A percentile compares a stretch with the other conserved stretches of the same genome.
These are phyloP conservation scores for Nasua narica DNA, from an alignment of 2,797 vertebrate species.

Conservation along the genomic window DNA sequence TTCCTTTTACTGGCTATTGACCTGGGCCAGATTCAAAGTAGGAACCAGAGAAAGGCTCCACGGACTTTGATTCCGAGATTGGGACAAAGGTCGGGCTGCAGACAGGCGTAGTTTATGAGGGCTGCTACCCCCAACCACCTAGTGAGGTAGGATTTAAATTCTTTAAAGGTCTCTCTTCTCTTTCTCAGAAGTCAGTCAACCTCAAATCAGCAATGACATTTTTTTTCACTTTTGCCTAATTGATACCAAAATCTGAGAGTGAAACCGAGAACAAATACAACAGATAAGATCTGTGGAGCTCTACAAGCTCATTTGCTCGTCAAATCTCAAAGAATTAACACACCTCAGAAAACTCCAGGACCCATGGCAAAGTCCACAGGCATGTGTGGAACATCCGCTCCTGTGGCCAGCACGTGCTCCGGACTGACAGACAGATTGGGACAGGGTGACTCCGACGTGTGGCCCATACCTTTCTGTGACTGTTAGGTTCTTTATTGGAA, in stretches of 20 bases:
- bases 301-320: neutral
- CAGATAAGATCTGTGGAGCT: neutral
- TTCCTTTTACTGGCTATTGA: slow-evolving; percentile 75
- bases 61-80: slow-evolving; percentile 47
- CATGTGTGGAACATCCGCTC: fast-evolving
- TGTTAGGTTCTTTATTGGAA: neutral
- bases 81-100: slow-evolving; percentile 54
- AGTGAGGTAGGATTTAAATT: slow-evolving; percentile 2
- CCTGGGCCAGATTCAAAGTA: slow-evolving; percentile 67
- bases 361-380: neutral
- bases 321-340: neutral
- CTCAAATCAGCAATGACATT: neutral
- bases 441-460: neutral
- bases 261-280: neutral
- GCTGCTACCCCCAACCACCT: neutral
- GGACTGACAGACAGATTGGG: neutral
- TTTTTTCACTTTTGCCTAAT: slow-evolving; percentile 19
- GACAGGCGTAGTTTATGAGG: slow-evolving; percentile 42
- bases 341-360: neutral
- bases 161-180: neutral
- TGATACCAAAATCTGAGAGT: neutral
- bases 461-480: neutral
- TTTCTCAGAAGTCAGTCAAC: slow-evolving; percentile 5
- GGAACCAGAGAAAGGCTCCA: slow-evolving; percentile 53
- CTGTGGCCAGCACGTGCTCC: fast-evolving